Percentiles rank a stretch among this genome's conserved stretches.
Evolutionary conservation across 2,113 vertebrate species (phyloP).

Genomic region (Parotia lawesii): DNA sequence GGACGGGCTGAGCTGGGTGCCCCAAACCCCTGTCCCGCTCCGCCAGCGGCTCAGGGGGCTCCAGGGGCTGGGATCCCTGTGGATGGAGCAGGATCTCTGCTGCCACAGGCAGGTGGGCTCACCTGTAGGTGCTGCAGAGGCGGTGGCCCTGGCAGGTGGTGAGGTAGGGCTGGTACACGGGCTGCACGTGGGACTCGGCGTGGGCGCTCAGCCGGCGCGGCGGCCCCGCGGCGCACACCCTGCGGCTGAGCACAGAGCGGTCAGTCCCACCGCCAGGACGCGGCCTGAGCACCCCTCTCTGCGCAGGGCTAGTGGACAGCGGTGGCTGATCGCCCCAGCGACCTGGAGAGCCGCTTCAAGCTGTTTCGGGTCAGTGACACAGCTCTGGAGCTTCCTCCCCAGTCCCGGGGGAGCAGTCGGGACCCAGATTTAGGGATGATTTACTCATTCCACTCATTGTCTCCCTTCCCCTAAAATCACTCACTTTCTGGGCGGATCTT

Average conservation of each 20-base stretch:
- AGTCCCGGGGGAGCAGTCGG: fast-evolving
- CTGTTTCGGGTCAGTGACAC: neutral
- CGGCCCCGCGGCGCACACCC: neutral
- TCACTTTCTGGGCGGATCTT: neutral
- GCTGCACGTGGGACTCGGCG: neutral
- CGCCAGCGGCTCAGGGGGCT: neutral
- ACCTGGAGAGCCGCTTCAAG: neutral
- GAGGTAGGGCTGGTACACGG: slow-evolving; percentile 70
- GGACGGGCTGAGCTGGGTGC: neutral
- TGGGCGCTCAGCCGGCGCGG: neutral
- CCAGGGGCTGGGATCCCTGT: fast-evolving
- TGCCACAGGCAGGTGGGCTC: neutral
- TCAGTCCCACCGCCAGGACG: neutral
- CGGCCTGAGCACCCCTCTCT: neutral
- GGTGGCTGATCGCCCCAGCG: neutral
- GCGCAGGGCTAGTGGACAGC: neutral
- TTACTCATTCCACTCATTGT: neutral
- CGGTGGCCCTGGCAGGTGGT: slow-evolving; percentile 83
- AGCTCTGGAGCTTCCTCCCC: neutral
- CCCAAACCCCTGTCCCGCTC: fast-evolving
- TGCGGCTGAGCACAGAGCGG: neutral
- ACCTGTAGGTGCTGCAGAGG: slow-evolving; percentile 94
- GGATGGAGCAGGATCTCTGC: fast-evolving
- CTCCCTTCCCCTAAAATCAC: neutral
- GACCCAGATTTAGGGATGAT: neutral